Base-by-base conservation (phyloP, 2,888 invertebrate genomes). In the Deilephila elpenor region DNA sequence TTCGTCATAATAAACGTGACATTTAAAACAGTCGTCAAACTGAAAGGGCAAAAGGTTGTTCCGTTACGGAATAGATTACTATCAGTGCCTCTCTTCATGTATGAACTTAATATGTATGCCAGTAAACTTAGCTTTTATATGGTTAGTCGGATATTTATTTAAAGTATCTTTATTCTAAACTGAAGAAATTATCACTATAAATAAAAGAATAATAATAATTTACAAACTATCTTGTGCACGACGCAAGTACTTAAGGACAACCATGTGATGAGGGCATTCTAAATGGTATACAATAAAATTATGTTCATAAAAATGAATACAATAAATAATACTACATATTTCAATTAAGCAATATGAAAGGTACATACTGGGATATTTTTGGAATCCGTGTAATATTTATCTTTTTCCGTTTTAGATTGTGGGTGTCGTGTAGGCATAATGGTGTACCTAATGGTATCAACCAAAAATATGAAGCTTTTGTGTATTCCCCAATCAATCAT, bases 11-110 rank as follows among this genome's bases (percentile, higher is more conserved):
- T 14, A 44, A 64, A 44, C 11, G 37, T 44, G 64, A 64, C 64
- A 64, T 64, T 44, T 64, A n/a, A 64, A 64, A 44, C 44, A 64
- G 44, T 44, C 20, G 44, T 20, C 20, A 64, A 64, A 4, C 20
- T 64, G 64, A 64, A 64, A 64, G 37, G 20, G 64, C 64, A 64
- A 64, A 19, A 64, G 64, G 44, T 64, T 44, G 34, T 44, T 29
- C 34, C 37, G 20, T 64, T 64, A 37, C 64, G 37, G 44, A 64
- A 64, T 37, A 64, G 34, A 62, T 62, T 62, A 64, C 20, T 20
- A 37, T n/a, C n/a, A 11, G 34, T 56, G 6, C n/a, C 11, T 44
- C 37, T 64, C 64, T 64, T 20, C 20, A 8, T 64, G 37, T 64
- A 44, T 8, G 17, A 32, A 62, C n/a, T 34, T 56, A 34, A 19